Evolutionary conservation across 2,113 vertebrate genomes (phyloP), one percentile per base, ranked within the genome.

Genomic region (Apus apus): DNA sequence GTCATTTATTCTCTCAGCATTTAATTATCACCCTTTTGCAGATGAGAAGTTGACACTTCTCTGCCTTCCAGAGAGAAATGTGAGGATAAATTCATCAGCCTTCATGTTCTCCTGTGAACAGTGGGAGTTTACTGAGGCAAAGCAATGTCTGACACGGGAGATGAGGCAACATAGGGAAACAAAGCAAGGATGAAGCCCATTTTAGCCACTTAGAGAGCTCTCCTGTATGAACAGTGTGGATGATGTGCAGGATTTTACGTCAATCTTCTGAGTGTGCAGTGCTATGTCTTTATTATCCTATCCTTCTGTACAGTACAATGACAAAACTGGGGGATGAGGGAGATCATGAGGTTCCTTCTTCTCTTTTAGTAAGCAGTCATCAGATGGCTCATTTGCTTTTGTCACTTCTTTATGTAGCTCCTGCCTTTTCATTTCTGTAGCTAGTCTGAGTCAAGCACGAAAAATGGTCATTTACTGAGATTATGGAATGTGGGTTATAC

Each of bases 1-100:
- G 95, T 97, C 94, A 96, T 96, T 94, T 95, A 94, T 96, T 92
- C 91, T 96, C 94, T 94, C 96, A 95, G 94, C 91, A 97, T 97
- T 97, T 97, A 97, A 97, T 97, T 97, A 97, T 97, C 96, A 94
- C 95, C 96, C 95, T 95, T 94, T 96, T 97, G 96, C 96, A 97
- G 96, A 96, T 97, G 96, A 97, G 96, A 96, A 95, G 95, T 92
- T 97, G 96, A 97, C 96, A 97, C 93, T 94, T 93, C 83, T 93
- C 86, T 96, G 94, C 95, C 94, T 97, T 93, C 95, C 73, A 93
- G 84, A 97, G 94, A 97, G 94, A 94, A 95, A 96, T 96, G 96
- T 94, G 96, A 97, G 95, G 96, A 97, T 97, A 95, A 97, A 97
- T 96, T 96, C 89, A 97, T 97, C 96, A 97, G 72, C 95, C 93